Evolutionary conservation across 2,888 invertebrate genomes (phyloP).

Genomic region (Tillus elongatus): DNA sequence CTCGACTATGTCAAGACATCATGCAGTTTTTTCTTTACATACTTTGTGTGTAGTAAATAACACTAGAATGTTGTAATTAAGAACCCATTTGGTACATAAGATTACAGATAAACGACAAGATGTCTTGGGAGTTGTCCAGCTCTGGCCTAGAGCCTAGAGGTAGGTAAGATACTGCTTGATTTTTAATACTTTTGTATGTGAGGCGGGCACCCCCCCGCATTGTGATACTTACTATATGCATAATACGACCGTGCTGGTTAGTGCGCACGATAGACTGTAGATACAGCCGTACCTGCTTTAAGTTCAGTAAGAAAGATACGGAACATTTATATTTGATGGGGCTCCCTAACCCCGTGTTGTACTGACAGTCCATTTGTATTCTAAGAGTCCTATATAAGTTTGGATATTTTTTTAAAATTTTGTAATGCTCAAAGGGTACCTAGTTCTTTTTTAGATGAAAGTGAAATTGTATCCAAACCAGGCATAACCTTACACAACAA

Average conservation of each 20-base stretch:
- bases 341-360: conserved; percentile 20
- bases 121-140: conserved; percentile 19
- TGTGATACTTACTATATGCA: conserved; percentile 36
- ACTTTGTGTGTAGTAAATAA: background rate
- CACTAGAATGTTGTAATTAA: background rate
- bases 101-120: conserved; percentile 10
- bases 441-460: conserved; percentile 16
- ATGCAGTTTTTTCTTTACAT: conserved; percentile 6
- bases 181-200: conserved; percentile 42
- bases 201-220: conserved; percentile 29
- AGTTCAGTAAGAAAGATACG: conserved; percentile 35
- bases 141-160: conserved; percentile 34
- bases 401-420: conserved; percentile 40
- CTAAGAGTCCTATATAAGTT: conserved; percentile 38
- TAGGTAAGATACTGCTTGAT: conserved; percentile 31
- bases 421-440: conserved; percentile 41
- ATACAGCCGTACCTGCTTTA: conserved; percentile 37
- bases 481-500: conserved; percentile 24
- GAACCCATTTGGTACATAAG: conserved; percentile 12
- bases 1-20: conserved; percentile 12
- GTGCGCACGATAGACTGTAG: conserved; percentile 35
- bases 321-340: conserved; percentile 27
- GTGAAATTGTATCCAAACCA: conserved; percentile 26
- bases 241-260: conserved; percentile 32
- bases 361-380: conserved; percentile 39